Evolutionary conservation across 2,797 vertebrate genomes (phyloP).

Genomic region (Lindbergichthys nudifrons): DNA sequence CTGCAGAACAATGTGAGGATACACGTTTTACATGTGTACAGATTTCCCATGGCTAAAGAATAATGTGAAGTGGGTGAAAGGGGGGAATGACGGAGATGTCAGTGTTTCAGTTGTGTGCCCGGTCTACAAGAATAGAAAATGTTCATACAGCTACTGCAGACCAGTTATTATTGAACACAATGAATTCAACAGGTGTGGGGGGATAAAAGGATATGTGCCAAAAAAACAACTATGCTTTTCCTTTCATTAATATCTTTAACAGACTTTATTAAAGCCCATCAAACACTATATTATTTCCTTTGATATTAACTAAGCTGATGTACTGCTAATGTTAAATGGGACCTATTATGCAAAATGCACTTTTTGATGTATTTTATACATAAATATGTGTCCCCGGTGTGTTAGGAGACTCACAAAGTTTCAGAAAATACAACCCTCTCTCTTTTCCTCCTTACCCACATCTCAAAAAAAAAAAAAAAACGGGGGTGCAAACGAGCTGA

Average conservation of each 20-base stretch:
- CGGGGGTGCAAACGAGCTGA: no score
- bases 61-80: constrained; percentile 61
- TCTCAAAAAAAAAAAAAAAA: no score
- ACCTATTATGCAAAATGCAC: no score
- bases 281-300: neutral
- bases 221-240: neutral
- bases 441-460: no score
- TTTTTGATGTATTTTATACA: no score
- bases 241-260: neutral
- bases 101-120: constrained; percentile 29
- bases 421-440: no score
- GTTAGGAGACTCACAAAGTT: no score
- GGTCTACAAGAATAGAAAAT: constrained; percentile 38
- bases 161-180: constrained; percentile 30
- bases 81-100: constrained; percentile 25
- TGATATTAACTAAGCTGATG: neutral
- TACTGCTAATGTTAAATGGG: neutral
- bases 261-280: neutral
- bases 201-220: neutral
- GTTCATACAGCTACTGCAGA: neutral
- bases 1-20: constrained; percentile 81
- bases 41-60: constrained; percentile 62
- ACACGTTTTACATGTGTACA: constrained; percentile 55
- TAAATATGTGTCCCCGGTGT: no score
- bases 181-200: constrained; percentile 22